Evolutionary conservation across 2,797 vertebrate species (phyloP), one percentile per base, ranked within the genome.

Genomic region (Percopsis omiscomaycus): DNA sequence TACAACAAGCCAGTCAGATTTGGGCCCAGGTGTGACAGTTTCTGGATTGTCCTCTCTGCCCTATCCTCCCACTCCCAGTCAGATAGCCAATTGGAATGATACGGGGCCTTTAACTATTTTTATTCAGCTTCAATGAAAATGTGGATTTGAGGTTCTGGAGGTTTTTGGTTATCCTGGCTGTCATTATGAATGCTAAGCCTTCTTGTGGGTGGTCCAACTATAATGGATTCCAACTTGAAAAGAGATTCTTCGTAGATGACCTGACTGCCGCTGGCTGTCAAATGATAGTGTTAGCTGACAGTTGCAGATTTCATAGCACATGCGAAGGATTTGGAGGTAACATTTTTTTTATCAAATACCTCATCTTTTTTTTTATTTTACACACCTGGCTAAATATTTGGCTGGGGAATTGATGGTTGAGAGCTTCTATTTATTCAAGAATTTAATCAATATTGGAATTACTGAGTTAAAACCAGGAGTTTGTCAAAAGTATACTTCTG

Each of bases 371-470:
- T 79, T 48, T 13, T 74, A 78, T 81, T 77, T 82, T 56, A 61
- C 71, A 85, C 83, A 83, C 74, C 74, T 82, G 83, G 72, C 53
- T 55, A 86, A 86, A 79, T 74, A 79, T 68, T 67, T 73, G 42
- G 27, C 30, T 67, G 75, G 42, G 73, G 77, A 3, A 55, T 30
- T 16, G 59, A 45, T 44, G 71, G 45, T 59, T 51, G 42, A 47
- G 0, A 30, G 49, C 46, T 44, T 68, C 64, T 62, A 78, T 79
- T 88, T 87, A 72, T 73, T 72, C 64, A 54, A 71, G 74, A 53
- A 66, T 70, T 73, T 75, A 64, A 63, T 69, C 75, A 80, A 84
- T 79, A 84, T 69, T 73, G 22, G 73, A 66, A 84, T 84, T 81
- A 64, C 73, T 74, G 75, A 82, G 76, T 57, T 76, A 73, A 79